Base-by-base conservation (phyloP, 2,113 vertebrate genomes). In the Thunnus thynnus region DNA sequence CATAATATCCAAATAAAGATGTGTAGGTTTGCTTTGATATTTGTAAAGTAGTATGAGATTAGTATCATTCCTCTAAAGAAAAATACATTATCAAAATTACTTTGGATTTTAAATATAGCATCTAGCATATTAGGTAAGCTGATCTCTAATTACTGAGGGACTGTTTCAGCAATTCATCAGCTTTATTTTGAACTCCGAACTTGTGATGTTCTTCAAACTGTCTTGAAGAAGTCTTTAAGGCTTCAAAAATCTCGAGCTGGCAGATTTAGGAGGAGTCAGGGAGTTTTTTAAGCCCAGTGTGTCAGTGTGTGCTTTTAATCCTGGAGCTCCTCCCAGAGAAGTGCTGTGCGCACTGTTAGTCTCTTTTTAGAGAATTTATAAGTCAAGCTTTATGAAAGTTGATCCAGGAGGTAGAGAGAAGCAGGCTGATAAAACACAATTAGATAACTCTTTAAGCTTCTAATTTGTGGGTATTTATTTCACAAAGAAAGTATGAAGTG, bases 221-320 rank as follows among this genome's bases (percentile, higher is more conserved):
- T 84, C 71, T 85, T 65, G 36, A 41, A 52, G 14, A 56, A 77
- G 50, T 88, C 47, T 63, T 66, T 41, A 44, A 65, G 27, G 78
- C 65, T 80, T 80, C 54, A 80, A 25, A 72, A 55, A 76, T 82
- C 72, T 78, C 61, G 65, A 83, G 78, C 83, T 76, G 80, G 30
- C 65, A 88, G 83, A 73, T 88, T 83, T 76, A 47, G 50, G 46
- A 70, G 76, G 65, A 74, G 76, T 78, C 13, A 22, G 66, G 3
- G 67, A 82, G 63, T 84, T 87, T 87, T 83, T 41, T 41, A 80
- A 91, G 83, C 72, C 65, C 47, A 10, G n/a, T 58, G 77, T 46
- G 78, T 51, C 78, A 83, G 72, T 75, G 56, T 81, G 51, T 56
- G 80, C 48, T 68, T 88, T 83, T 90, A 90, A 92, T 85, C 76